These are phyloP conservation scores for Cantharis nigra DNA, from an alignment of 2,888 invertebrate genomes.

Conservation along the genomic window DNA sequence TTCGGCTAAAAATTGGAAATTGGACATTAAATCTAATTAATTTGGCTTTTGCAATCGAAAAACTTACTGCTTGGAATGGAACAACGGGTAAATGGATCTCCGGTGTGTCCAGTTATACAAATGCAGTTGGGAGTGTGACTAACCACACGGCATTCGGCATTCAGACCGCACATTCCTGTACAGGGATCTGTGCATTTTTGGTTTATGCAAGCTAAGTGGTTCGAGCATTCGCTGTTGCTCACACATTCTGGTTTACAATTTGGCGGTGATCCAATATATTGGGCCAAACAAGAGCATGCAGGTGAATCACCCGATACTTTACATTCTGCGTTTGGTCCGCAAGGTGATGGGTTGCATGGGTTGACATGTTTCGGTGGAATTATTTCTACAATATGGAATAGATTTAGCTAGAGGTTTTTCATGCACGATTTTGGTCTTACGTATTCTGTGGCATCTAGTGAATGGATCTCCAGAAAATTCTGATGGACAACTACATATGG, in stretches of 20 bases:
- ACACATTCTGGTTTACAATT: slow-evolving; percentile 70
- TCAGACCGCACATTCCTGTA: slow-evolving; percentile 70
- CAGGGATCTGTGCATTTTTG: slow-evolving; percentile 79
- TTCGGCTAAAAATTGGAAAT: slow-evolving; percentile 44
- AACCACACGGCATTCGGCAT: slow-evolving; percentile 74
- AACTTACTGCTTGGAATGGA: slow-evolving; percentile 14
- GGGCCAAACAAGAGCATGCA: slow-evolving; percentile 59
- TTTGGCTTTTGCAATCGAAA: slow-evolving; percentile 33
- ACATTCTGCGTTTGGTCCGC: slow-evolving; percentile 58
- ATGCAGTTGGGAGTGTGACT: slow-evolving; percentile 71
- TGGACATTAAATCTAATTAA: slow-evolving; percentile 17
- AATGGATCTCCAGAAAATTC: slow-evolving; percentile 68
- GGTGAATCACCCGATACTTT: slow-evolving; percentile 57
- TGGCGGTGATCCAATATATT: slow-evolving; percentile 57
- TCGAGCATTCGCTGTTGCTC: slow-evolving; percentile 71
- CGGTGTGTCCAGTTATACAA: slow-evolving; percentile 66
- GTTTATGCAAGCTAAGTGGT: slow-evolving; percentile 72
- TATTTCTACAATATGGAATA: slow-evolving; percentile 4
- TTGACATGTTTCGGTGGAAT: slow-evolving; percentile 45
- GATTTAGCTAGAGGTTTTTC: background rate
- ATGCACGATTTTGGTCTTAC: slow-evolving; percentile 31
- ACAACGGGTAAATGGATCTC: slow-evolving; percentile 75
- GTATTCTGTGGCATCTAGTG: slow-evolving; percentile 65
- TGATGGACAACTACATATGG: slow-evolving; percentile 61
- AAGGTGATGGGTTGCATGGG: slow-evolving; percentile 57